These are phyloP conservation scores for Sternarchorhynchus goeldii DNA, from an alignment of 2,797 vertebrate genomes.

Conservation along the genomic window DNA sequence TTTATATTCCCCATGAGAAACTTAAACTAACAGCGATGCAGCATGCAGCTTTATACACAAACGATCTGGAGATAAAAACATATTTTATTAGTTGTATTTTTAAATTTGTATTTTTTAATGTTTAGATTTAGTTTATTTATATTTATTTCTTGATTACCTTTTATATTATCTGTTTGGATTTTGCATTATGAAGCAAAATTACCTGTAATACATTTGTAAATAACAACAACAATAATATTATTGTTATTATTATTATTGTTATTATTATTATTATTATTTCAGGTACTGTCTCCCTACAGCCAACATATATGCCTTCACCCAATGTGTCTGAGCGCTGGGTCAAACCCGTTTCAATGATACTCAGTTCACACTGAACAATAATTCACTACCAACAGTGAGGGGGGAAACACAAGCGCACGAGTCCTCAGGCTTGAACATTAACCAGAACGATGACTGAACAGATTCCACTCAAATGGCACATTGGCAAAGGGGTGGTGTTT, in stretches of 20 bases:
- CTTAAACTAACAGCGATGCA: too few species aligned
- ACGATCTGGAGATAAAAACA: background rate
- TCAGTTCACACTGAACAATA: too few species aligned
- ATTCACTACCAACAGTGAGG: too few species aligned
- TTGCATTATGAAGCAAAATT: background rate
- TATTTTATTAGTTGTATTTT: background rate
- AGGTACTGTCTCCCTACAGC: constrained; percentile 12
- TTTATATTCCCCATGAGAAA: too few species aligned
- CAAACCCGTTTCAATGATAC: background rate
- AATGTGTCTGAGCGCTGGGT: too few species aligned
- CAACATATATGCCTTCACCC: constrained; percentile 20
- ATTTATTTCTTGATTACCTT: background rate
- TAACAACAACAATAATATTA: too few species aligned
- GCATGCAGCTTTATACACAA: too few species aligned
- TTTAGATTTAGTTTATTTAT: background rate
- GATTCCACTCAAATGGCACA: background rate
- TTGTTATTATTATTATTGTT: too few species aligned
- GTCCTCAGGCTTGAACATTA: background rate
- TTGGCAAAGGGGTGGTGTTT: background rate
- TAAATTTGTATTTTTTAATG: background rate
- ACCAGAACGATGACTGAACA: background rate
- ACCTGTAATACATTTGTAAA: too few species aligned
- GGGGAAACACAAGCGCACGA: background rate
- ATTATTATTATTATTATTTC: too few species aligned
- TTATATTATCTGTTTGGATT: background rate